A percentile compares a stretch with the other conserved stretches of the same genome.
These are phyloP conservation scores for Lasiommata megera DNA, from an alignment of 2,888 invertebrate genomes.

Conservation along the genomic window DNA sequence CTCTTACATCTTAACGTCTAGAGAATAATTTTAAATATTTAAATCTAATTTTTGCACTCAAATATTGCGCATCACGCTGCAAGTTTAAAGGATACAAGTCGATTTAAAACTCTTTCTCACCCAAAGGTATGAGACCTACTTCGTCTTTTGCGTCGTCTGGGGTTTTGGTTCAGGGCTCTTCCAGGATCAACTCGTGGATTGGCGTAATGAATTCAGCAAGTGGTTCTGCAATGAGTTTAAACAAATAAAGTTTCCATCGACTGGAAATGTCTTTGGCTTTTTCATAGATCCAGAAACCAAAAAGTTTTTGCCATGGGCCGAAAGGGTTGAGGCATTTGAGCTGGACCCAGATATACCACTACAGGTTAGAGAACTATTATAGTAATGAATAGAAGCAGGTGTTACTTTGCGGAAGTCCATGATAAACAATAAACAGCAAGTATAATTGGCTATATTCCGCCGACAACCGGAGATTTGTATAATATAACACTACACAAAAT, in stretches of 20 bases:
- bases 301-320: conserved; percentile 93
- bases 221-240: conserved; percentile 98
- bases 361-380: conserved; percentile 80
- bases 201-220: conserved; percentile 96
- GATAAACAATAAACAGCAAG: too few relatives aligned
- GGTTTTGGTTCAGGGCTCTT: conserved; percentile 96
- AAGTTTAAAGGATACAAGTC: background rate
- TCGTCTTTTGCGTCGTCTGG: conserved; percentile 95
- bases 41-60: too few relatives aligned
- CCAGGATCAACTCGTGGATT: conserved; percentile 95
- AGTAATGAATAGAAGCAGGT: too few relatives aligned
- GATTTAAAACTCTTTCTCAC: background rate
- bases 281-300: conserved; percentile 94
- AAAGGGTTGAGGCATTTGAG: conserved; percentile 89
- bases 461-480: too few relatives aligned
- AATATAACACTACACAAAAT: too few relatives aligned
- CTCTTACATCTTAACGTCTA: too few relatives aligned
- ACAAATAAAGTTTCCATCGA: conserved; percentile 91
- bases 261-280: conserved; percentile 93
- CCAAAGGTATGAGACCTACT: conserved; percentile 92
- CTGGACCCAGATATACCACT: conserved; percentile 93
- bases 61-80: too few relatives aligned
- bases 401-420: too few relatives aligned
- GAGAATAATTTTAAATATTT: too few relatives aligned
- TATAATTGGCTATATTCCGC: too few relatives aligned